Evolutionary conservation across 2,888 invertebrate species (phyloP).

Genomic region (Chrysina gloriosa): DNA sequence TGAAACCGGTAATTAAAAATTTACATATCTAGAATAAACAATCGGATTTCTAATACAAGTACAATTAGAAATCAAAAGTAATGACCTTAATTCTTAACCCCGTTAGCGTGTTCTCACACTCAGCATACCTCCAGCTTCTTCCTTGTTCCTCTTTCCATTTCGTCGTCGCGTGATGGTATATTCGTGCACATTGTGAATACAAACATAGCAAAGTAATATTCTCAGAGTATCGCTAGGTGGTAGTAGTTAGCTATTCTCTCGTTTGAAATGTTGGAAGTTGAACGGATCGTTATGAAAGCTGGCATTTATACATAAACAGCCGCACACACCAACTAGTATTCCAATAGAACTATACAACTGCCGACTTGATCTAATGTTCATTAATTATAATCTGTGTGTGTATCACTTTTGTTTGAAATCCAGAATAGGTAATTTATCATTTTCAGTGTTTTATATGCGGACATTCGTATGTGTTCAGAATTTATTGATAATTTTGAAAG

Average conservation of each 20-base stretch:
- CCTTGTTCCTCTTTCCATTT: conserved; percentile 4
- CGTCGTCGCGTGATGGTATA: background rate
- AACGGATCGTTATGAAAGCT: background rate
- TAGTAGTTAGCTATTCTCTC: background rate
- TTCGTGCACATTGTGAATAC: background rate
- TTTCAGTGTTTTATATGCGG: background rate
- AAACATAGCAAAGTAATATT: background rate
- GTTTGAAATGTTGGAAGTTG: background rate
- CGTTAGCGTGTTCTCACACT: conserved; percentile 18
- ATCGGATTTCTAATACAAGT: background rate
- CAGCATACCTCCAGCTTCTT: background rate
- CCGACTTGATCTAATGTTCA: background rate
- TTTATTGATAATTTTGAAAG: background rate
- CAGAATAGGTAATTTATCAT: background rate
- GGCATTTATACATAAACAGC: background rate
- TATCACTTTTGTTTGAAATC: conserved; percentile 9
- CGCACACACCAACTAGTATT: too few relatives aligned
- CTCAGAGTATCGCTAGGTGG: background rate
- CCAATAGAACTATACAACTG: background rate
- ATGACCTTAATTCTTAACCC: conserved; percentile 32
- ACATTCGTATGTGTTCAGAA: background rate
- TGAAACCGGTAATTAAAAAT: background rate
- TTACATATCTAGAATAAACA: background rate
- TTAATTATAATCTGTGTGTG: background rate
- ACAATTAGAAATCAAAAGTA: conserved; percentile 22